A percentile compares a stretch with the other conserved stretches of the same genome.
Conservation (phyloP, 2,113 vertebrate species). For the Gadus macrocephalus region DNA sequence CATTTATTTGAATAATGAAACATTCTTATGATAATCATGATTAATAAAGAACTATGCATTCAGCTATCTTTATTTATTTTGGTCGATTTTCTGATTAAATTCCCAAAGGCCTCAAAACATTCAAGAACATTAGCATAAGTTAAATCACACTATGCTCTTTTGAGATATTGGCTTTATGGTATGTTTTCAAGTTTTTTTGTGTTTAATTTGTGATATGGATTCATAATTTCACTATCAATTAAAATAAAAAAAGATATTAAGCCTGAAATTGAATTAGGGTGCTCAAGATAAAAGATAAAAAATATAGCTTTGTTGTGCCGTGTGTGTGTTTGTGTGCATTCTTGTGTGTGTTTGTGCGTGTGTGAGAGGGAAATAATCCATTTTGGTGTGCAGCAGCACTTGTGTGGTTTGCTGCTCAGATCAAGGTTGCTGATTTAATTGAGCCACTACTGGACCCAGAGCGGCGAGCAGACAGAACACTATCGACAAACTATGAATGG, state of each 20-base stretch:
- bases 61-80: no score
- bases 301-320: constrained; percentile 5
- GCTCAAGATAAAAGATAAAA: constrained; percentile 35
- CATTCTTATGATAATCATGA: no score
- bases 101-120: no score
- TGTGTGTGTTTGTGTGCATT: constrained; percentile 2
- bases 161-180: no score
- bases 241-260: constrained; percentile 36
- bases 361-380: constrained; percentile 35
- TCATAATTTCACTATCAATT: no score
- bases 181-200: no score
- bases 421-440: constrained; percentile 71
- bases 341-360: constrained; percentile 32
- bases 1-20: no score
- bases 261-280: constrained; percentile 46
- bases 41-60: no score
- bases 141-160: no score
- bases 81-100: no score
- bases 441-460: constrained; percentile 55
- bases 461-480: constrained; percentile 59
- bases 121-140: no score
- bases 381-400: constrained; percentile 33
- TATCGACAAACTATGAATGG: constrained; percentile 76
- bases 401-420: constrained; percentile 52
- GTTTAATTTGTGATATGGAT: no score